Conservation (phyloP, 2,797 vertebrate genomes). For the Dipus sagitta region DNA sequence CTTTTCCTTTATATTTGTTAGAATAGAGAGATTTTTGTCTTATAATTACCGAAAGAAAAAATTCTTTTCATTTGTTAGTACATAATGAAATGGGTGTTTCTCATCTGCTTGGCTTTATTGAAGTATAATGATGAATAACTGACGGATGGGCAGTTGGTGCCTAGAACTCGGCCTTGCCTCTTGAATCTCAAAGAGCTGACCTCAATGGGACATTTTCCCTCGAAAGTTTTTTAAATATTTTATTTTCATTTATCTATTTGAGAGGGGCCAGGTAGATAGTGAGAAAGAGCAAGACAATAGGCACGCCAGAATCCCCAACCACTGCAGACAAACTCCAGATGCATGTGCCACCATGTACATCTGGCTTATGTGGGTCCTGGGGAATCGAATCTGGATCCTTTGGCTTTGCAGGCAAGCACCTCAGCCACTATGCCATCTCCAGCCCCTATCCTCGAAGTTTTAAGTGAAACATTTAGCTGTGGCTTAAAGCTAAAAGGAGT, state of each 20-base stretch:
- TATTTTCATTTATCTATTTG: no score
- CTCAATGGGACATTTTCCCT: not conserved
- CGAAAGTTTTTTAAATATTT: no score
- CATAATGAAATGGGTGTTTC: not conserved
- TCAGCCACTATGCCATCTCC: no score
- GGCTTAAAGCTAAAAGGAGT: slow-evolving; percentile 38
- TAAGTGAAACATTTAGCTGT: slow-evolving; percentile 28
- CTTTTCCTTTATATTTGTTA: slow-evolving; percentile 41
- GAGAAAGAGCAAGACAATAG: no score
- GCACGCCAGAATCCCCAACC: no score
- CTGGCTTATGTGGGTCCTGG: no score
- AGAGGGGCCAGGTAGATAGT: no score
- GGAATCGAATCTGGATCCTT: no score
- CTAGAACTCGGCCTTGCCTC: slow-evolving; percentile 36
- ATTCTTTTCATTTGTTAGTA: not conserved
- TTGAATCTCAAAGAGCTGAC: slow-evolving; percentile 44
- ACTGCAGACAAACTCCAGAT: no score
- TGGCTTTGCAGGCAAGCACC: no score
- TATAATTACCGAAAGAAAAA: not conserved
- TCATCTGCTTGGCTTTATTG: slow-evolving; percentile 48
- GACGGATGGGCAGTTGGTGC: not conserved
- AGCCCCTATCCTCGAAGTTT: slow-evolving; percentile 13
- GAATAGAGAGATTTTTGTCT: slow-evolving; percentile 29
- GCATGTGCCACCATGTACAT: no score
- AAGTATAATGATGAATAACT: not conserved